Percentiles rank a stretch among this genome's conserved stretches.
Conservation (phyloP, 1,140 invertebrate species). For the Zaprionus gabonicus region DNA sequence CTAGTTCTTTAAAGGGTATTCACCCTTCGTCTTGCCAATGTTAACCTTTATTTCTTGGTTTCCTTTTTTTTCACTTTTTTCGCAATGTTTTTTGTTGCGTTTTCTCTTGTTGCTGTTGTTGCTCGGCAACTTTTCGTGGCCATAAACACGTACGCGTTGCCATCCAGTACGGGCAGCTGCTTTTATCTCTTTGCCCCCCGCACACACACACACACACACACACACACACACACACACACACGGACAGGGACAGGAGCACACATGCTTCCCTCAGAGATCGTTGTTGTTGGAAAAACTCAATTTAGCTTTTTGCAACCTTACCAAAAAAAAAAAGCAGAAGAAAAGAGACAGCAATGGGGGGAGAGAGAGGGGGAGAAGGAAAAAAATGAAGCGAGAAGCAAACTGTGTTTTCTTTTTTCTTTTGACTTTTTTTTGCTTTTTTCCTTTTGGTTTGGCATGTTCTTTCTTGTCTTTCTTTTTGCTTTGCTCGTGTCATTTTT, state of each 20-base stretch:
- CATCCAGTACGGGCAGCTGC: constrained; percentile 70
- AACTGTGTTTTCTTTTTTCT: constrained; percentile 37
- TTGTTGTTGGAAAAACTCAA: constrained; percentile 80
- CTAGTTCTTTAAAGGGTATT: no score
- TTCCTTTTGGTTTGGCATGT: neutral
- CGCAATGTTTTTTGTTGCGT: constrained; percentile 1
- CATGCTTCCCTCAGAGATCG: constrained; percentile 47
- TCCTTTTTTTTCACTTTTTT: constrained; percentile 13
- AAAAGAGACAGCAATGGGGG: constrained; percentile 16
- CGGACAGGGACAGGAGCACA: neutral
- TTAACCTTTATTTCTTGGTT: constrained; percentile 7
- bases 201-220: constrained; percentile 18
- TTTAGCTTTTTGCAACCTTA: constrained; percentile 81
- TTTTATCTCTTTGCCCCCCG: constrained; percentile 60
- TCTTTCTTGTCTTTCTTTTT: constrained; percentile 17
- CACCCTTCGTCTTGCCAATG: no score
- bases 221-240: constrained; percentile 23
- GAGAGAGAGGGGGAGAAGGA: constrained; percentile 17
- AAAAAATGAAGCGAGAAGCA: constrained; percentile 44
- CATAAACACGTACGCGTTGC: constrained; percentile 79
- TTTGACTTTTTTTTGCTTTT: neutral
- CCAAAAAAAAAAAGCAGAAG: constrained; percentile 42
- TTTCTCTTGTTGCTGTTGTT: constrained; percentile 32
- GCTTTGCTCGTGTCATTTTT: constrained; percentile 69
- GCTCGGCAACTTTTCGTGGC: constrained; percentile 79